These are phyloP conservation scores for Belonocnema kinseyi DNA, from an alignment of 1,140 invertebrate genomes.

Conservation along the genomic window DNA sequence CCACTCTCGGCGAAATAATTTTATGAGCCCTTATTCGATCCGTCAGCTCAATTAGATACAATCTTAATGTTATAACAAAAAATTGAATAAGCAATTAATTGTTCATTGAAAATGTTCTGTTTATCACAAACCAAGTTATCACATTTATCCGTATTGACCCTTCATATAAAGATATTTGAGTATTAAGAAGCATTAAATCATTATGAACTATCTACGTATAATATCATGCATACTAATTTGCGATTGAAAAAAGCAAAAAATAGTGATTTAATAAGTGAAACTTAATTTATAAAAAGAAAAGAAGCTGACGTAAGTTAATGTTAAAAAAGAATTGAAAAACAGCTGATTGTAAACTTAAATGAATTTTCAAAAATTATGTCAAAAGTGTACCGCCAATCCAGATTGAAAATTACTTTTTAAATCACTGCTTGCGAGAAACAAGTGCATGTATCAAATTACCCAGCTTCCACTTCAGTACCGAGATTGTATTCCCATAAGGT, in stretches of 20 bases:
- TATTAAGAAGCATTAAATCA: too few species aligned
- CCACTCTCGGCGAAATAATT: too few species aligned
- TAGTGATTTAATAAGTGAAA: slow-evolving; percentile 36
- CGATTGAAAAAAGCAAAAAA: slow-evolving; percentile 48
- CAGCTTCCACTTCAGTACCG: slow-evolving; percentile 84
- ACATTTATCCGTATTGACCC: too few species aligned
- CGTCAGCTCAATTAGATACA: too few species aligned
- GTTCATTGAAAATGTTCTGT: too few species aligned
- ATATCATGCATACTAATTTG: slow-evolving; percentile 33
- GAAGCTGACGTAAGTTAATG: too few species aligned
- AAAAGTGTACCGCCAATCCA: slow-evolving; percentile 10
- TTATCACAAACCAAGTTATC: too few species aligned
- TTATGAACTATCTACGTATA: too few species aligned
- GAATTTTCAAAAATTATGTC: background rate
- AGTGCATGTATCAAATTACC: slow-evolving; percentile 78
- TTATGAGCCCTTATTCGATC: too few species aligned
- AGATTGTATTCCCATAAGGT: slow-evolving; percentile 95
- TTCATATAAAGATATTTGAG: too few species aligned
- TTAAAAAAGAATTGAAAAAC: slow-evolving; percentile 36
- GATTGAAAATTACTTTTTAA: slow-evolving; percentile 25
- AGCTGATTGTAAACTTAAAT: slow-evolving; percentile 24
- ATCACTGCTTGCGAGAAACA: slow-evolving; percentile 37
- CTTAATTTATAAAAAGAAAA: slow-evolving; percentile 15
- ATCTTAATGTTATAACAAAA: too few species aligned
- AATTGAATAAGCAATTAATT: too few species aligned